phyloP scores from a whole-genome alignment of 2,113 vertebrate species.

The Ornithorhynchus anatinus region DNA sequence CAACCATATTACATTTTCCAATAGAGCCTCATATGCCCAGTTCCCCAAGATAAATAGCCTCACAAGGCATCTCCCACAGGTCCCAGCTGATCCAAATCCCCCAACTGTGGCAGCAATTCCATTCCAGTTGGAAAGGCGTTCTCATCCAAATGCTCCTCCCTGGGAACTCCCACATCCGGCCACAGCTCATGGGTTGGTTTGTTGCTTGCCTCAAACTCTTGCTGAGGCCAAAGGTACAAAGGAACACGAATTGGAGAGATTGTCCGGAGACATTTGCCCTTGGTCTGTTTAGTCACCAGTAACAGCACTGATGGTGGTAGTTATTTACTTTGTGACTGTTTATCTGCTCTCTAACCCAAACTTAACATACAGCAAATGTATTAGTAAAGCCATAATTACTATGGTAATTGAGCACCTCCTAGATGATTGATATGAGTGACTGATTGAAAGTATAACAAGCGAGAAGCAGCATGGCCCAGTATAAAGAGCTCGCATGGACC shows the following conservation, averaged over 20 bases:
- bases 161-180: too few relatives aligned
- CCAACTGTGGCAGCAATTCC: slow-evolving; percentile 16
- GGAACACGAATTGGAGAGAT: too few relatives aligned
- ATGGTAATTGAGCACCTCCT: too few relatives aligned
- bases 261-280: background rate
- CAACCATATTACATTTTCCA: slow-evolving; percentile 56
- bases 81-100: background rate
- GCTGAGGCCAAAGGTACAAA: background rate
- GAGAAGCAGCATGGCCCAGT: too few relatives aligned
- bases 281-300: background rate
- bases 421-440: too few relatives aligned
- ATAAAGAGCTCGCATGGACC: too few relatives aligned
- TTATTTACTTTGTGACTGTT: too few relatives aligned
- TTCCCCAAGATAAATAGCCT: slow-evolving; percentile 49
- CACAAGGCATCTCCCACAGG: slow-evolving; percentile 13
- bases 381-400: too few relatives aligned
- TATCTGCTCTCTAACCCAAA: too few relatives aligned
- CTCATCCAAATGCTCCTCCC: too few relatives aligned
- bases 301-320: background rate
- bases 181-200: slow-evolving; percentile 5
- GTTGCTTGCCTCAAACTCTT: background rate
- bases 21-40: slow-evolving; percentile 43
- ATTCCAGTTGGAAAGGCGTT: slow-evolving; percentile 11
- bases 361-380: too few relatives aligned
- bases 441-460: too few relatives aligned